phyloP scores from a whole-genome alignment of 2,888 invertebrate species.

The Odontomyia ornata region DNA sequence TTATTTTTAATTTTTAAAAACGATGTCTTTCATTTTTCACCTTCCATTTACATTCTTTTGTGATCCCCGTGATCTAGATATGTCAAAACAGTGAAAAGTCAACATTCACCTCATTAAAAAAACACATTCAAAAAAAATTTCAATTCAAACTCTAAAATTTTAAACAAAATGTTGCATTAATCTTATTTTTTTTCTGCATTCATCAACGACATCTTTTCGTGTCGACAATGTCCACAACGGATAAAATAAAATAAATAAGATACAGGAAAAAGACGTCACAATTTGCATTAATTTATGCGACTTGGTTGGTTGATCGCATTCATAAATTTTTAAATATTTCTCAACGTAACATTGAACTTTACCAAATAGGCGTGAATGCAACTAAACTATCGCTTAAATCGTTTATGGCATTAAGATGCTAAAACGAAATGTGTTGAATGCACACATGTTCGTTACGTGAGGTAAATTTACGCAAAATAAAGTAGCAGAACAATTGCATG shows the following conservation, averaged over 20 bases:
- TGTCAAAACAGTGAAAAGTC: background rate
- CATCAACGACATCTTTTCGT: background rate
- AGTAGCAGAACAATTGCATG: background rate
- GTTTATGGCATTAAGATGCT: background rate
- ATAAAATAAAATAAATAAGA: background rate
- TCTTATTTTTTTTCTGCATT: background rate
- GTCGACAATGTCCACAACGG: too few relatives aligned
- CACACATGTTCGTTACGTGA: too few relatives aligned
- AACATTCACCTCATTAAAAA: background rate
- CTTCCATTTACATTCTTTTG: too few relatives aligned
- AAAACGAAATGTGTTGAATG: background rate
- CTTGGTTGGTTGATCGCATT: constrained; percentile 1
- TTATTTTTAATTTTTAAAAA: too few relatives aligned
- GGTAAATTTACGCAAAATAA: background rate
- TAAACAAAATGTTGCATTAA: background rate
- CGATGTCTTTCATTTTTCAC: too few relatives aligned
- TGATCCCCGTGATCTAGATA: too few relatives aligned
- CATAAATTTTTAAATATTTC: constrained; percentile 6
- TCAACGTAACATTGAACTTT: constrained; percentile 20
- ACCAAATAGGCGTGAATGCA: background rate
- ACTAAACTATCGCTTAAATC: background rate
- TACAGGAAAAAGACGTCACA: constrained; percentile 1
- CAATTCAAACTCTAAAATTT: background rate
- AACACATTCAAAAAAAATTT: background rate
- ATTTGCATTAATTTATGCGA: constrained; percentile 8